These are phyloP conservation scores for Steinernema feltiae DNA, from an alignment of 1,140 invertebrate species.

Conservation along the genomic window DNA sequence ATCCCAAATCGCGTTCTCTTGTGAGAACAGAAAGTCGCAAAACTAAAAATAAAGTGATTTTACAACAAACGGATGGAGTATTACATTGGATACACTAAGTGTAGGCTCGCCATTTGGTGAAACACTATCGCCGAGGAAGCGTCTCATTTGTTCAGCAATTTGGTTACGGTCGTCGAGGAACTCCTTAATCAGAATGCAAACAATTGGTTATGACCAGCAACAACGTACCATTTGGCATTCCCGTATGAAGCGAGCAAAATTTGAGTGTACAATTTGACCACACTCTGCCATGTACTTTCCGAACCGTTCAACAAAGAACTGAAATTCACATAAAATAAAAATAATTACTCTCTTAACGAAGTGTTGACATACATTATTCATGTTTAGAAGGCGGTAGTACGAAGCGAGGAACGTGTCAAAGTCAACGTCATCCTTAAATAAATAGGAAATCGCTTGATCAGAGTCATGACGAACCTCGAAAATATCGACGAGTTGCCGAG, in stretches of 20 bases:
- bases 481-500: background rate
- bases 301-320: background rate
- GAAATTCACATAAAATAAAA: no score
- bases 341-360: no score
- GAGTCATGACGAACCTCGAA: background rate
- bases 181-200: background rate
- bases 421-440: background rate
- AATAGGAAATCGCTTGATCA: background rate
- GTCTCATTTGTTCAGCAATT: background rate
- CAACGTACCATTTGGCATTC: slow-evolving; percentile 24
- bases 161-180: background rate
- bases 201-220: background rate
- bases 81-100: background rate
- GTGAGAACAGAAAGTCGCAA: slow-evolving; percentile 50
- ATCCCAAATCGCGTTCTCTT: slow-evolving; percentile 52
- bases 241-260: slow-evolving; percentile 28
- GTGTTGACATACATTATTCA: background rate
- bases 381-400: background rate
- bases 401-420: background rate
- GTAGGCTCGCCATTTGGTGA: no score
- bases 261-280: slow-evolving; percentile 24
- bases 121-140: background rate
- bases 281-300: background rate
- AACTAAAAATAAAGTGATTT: slow-evolving; percentile 28
- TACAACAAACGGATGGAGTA: background rate